Conservation (phyloP, 2,113 vertebrate genomes). For the Albula goreensis region DNA sequence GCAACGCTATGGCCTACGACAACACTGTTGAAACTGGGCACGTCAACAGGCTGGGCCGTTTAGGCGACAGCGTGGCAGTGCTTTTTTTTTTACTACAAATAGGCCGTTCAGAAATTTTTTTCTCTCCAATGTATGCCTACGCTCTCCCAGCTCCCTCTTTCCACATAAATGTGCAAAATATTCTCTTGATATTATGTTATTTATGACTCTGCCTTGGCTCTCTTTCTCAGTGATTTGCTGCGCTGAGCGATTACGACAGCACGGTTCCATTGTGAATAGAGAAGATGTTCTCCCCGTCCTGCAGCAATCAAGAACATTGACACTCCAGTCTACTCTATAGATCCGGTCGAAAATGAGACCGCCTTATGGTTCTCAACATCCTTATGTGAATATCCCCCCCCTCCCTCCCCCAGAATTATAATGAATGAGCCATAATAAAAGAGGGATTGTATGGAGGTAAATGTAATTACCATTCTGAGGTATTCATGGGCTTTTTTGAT, state of each 20-base stretch:
- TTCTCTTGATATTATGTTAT: slow-evolving; percentile 29
- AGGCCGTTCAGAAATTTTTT: too few relatives aligned
- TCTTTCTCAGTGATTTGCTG: slow-evolving; percentile 35
- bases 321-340: slow-evolving; percentile 2
- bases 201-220: slow-evolving; percentile 40
- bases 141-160: neutral
- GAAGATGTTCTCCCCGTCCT: slow-evolving; percentile 27
- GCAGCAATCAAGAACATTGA: neutral
- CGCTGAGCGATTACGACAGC: slow-evolving; percentile 39
- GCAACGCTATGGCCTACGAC: slow-evolving; percentile 33
- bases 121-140: neutral
- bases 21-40: neutral
- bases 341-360: neutral
- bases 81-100: neutral
- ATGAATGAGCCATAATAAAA: slow-evolving; percentile 21
- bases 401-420: slow-evolving; percentile 2
- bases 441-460: slow-evolving; percentile 18
- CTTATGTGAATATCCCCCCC: neutral
- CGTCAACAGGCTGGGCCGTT: neutral
- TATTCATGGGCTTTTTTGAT: slow-evolving; percentile 39
- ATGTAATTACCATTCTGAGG: slow-evolving; percentile 25
- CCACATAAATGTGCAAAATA: slow-evolving; percentile 27
- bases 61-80: neutral
- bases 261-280: slow-evolving; percentile 35
- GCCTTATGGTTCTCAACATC: neutral